Percentiles rank a stretch among this genome's conserved stretches.
Evolutionary conservation across 2,113 vertebrate species (phyloP).

Genomic region (Grantiella picta): DNA sequence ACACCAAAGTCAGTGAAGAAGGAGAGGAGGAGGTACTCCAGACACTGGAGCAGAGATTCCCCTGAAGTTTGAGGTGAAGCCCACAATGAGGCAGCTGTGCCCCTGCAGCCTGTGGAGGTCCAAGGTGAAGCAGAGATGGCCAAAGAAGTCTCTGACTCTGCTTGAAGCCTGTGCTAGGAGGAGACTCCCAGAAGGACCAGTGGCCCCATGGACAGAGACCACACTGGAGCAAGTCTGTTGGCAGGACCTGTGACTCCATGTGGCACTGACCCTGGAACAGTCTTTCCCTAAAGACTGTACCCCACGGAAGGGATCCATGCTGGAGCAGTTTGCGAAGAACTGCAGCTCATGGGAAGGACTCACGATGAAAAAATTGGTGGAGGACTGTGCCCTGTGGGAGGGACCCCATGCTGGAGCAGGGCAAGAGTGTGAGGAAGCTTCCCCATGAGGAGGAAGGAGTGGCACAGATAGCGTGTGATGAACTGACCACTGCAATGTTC

Average conservation of each 20-base stretch:
- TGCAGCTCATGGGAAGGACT: background rate
- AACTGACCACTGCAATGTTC: background rate
- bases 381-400: background rate
- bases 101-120: background rate
- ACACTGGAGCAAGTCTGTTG: background rate
- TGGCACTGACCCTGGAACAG: background rate
- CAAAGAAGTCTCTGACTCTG: background rate
- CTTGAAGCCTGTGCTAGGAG: background rate
- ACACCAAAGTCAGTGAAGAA: background rate
- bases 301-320: background rate
- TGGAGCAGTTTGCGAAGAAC: background rate
- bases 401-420: background rate
- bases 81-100: background rate
- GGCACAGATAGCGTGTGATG: background rate
- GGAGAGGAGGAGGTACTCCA: background rate
- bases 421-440: background rate
- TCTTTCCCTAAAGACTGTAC: background rate
- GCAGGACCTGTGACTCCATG: background rate
- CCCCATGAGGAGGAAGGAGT: background rate
- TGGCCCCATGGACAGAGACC: background rate
- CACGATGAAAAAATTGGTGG: background rate
- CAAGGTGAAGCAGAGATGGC: background rate
- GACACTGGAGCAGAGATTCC: background rate
- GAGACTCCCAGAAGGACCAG: background rate
- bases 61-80: background rate